Conservation (phyloP, 1,140 invertebrate species). For the Parasteatoda tepidariorum region DNA sequence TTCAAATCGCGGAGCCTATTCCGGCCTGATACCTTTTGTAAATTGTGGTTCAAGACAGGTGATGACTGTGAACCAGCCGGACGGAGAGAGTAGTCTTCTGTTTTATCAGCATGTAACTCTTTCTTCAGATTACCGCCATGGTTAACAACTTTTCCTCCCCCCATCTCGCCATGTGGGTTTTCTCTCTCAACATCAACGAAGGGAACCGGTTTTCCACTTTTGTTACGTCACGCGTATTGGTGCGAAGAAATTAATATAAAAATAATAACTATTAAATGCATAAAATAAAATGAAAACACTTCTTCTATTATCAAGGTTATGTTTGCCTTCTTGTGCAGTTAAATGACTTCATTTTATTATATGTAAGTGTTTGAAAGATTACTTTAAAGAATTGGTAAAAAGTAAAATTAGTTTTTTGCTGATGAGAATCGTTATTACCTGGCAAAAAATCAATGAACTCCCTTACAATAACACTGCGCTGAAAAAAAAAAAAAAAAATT, state of each 20-base stretch:
- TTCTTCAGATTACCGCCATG: conserved; percentile 18
- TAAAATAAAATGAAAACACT: background rate
- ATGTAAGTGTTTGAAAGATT: background rate
- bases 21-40: background rate
- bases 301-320: conserved; percentile 3
- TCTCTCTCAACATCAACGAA: conserved; percentile 1
- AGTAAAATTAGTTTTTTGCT: background rate
- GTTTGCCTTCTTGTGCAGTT: background rate
- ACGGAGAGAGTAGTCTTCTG: background rate
- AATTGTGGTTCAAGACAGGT: background rate
- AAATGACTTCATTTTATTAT: background rate
- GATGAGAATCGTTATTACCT: too few species aligned
- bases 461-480: too few species aligned
- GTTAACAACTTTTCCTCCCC: conserved; percentile 37
- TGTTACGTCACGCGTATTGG: conserved; percentile 31
- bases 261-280: background rate
- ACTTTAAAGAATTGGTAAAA: background rate
- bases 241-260: background rate
- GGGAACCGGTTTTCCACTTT: conserved; percentile 27
- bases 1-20: background rate
- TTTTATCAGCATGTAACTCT: conserved; percentile 36
- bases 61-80: conserved; percentile 6
- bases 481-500: too few species aligned
- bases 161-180: conserved; percentile 4
- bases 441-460: too few species aligned